These are phyloP conservation scores for Cryptocephalus primarius DNA, from an alignment of 2,888 invertebrate genomes.

Conservation along the genomic window DNA sequence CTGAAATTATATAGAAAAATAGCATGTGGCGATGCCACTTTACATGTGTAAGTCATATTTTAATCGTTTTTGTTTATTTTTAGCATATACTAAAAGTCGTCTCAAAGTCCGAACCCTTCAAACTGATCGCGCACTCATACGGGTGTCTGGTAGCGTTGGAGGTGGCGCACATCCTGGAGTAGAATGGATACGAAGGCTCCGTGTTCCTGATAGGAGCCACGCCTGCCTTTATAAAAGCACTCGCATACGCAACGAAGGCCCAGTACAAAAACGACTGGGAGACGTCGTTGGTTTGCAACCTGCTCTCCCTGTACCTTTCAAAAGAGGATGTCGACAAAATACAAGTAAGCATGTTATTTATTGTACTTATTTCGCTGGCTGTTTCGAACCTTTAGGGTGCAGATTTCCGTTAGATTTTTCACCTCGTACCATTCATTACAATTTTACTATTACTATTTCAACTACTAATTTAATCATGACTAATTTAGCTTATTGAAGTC, in stretches of 20 bases:
- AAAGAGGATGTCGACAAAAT: slow-evolving; percentile 38
- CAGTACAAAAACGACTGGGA: slow-evolving; percentile 41
- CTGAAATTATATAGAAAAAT: too few relatives aligned
- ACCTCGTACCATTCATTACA: too few relatives aligned
- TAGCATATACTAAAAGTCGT: slow-evolving; percentile 47
- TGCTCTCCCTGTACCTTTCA: slow-evolving; percentile 37
- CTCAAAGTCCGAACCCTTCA: slow-evolving; percentile 49
- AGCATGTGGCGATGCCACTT: too few relatives aligned
- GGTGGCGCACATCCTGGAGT: slow-evolving; percentile 60
- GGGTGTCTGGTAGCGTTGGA: slow-evolving; percentile 72
- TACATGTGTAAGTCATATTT: not conserved
- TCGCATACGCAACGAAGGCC: slow-evolving; percentile 38
- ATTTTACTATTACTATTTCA: too few relatives aligned
- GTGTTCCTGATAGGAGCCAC: slow-evolving; percentile 73
- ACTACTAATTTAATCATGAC: too few relatives aligned
- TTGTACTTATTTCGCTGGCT: too few relatives aligned
- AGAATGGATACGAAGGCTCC: slow-evolving; percentile 49
- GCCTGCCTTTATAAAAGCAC: slow-evolving; percentile 50
- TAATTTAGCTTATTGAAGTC: too few relatives aligned
- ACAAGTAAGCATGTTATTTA: slow-evolving; percentile 13
- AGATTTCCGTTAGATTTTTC: too few relatives aligned
- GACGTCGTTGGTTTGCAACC: slow-evolving; percentile 39
- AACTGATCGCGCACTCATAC: slow-evolving; percentile 79
- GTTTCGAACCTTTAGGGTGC: too few relatives aligned
- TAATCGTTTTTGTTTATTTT: slow-evolving; percentile 15